Percentiles rank a stretch among this genome's conserved stretches.
Conservation (phyloP, 2,113 vertebrate genomes). For the Nothoprocta pentlandii region DNA sequence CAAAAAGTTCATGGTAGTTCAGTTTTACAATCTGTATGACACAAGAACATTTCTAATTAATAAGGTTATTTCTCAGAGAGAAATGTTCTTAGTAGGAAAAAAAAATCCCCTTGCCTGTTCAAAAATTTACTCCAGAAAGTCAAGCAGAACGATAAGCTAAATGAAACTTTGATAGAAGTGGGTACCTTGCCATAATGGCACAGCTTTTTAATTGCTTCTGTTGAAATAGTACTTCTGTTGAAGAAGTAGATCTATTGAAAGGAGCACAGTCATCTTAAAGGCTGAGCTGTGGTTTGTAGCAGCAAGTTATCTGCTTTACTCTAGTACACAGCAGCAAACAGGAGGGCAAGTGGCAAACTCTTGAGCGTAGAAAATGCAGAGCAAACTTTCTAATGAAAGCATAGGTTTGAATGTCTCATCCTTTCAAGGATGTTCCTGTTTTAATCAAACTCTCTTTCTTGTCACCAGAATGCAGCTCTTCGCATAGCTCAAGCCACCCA, state of each 20-base stretch:
- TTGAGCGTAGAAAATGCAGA: background rate
- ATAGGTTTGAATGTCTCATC: background rate
- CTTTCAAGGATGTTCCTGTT: background rate
- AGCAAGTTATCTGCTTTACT: background rate
- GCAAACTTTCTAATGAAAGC: background rate
- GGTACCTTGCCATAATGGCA: background rate
- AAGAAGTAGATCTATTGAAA: background rate
- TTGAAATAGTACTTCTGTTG: background rate
- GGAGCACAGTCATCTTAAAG: background rate
- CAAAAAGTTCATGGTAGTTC: background rate
- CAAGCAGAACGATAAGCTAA: background rate
- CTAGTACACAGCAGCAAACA: background rate
- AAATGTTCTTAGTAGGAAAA: background rate
- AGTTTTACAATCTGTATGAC: background rate
- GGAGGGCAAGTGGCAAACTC: background rate
- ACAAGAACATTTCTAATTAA: conserved; percentile 8
- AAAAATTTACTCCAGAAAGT: conserved; percentile 5
- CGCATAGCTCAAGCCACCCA: background rate
- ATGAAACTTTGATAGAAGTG: background rate
- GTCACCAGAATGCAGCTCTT: background rate
- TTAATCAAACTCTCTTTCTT: background rate
- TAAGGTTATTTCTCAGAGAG: background rate
- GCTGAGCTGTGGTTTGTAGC: background rate
- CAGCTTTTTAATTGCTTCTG: conserved; percentile 1
- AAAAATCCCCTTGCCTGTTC: background rate